These are phyloP conservation scores for Eulemur coronatus DNA, from an alignment of 2,797 vertebrate species.

Conservation along the genomic window DNA sequence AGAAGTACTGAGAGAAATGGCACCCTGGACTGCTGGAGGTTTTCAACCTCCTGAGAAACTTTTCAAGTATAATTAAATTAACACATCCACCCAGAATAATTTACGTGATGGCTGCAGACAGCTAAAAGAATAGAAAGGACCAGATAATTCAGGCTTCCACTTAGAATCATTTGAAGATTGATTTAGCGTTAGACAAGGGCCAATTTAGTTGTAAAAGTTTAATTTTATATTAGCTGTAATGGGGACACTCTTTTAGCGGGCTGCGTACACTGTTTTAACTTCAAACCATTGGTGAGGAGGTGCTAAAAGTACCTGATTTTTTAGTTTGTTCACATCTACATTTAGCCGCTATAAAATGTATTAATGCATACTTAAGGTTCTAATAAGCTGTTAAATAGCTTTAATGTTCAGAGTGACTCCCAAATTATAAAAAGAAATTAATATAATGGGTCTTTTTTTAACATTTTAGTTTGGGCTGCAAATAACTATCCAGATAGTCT, in stretches of 20 bases:
- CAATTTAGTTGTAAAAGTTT: not conserved
- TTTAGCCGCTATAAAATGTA: not conserved
- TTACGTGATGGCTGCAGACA: not conserved
- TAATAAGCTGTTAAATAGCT: not conserved
- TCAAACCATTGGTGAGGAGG: not conserved
- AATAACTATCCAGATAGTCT: not conserved
- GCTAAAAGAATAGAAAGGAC: not conserved
- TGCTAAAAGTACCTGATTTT: not conserved
- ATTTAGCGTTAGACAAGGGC: not conserved
- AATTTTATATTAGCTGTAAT: conserved; percentile 24
- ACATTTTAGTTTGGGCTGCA: not conserved
- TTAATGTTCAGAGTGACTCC: not conserved
- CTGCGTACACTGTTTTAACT: not conserved
- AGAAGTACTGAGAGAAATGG: not conserved
- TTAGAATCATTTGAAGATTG: not conserved
- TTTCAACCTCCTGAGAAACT: not conserved
- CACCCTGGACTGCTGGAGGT: fast-evolving
- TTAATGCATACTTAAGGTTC: not conserved
- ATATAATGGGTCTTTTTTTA: not conserved
- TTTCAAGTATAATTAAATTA: not conserved
- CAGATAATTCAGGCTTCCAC: not conserved
- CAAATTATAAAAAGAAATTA: not conserved
- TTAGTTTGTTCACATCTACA: not conserved
- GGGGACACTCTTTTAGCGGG: not conserved
- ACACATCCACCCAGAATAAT: not conserved